These are phyloP conservation scores for Protodeltote pygarga DNA, from an alignment of 2,888 invertebrate genomes.

Conservation along the genomic window DNA sequence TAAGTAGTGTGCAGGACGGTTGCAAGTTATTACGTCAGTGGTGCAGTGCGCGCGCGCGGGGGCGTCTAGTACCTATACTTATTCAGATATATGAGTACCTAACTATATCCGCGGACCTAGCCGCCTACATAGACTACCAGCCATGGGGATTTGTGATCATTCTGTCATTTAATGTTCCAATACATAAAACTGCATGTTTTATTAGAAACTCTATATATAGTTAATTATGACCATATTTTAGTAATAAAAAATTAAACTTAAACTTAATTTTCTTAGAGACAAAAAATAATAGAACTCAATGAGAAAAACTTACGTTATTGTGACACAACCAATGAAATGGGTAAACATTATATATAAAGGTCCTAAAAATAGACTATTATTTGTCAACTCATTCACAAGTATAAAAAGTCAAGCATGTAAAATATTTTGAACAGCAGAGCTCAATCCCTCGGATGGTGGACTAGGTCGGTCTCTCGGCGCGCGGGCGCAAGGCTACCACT, in stretches of 20 bases:
- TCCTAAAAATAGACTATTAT: slow-evolving; percentile 25
- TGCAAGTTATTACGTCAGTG: slow-evolving; percentile 67
- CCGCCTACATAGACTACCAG: slow-evolving; percentile 54
- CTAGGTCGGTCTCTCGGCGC: slow-evolving; percentile 62
- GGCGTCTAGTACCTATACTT: slow-evolving; percentile 49
- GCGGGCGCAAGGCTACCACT: slow-evolving; percentile 72
- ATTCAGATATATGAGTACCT: too few species aligned
- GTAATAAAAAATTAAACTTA: slow-evolving; percentile 1
- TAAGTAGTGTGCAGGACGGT: slow-evolving; percentile 59
- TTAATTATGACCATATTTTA: slow-evolving; percentile 1
- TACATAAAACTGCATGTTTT: slow-evolving; percentile 28
- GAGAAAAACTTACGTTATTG: too few species aligned
- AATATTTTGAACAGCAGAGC: slow-evolving; percentile 32
- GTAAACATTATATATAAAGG: slow-evolving; percentile 14
- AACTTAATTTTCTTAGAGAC: slow-evolving; percentile 8
- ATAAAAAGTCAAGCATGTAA: slow-evolving; percentile 15
- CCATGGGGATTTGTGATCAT: slow-evolving; percentile 44
- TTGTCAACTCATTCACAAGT: neutral
- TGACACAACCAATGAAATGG: slow-evolving; percentile 25
- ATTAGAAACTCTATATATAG: slow-evolving; percentile 7
- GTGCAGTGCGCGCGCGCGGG: slow-evolving; percentile 54
- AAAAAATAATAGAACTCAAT: neutral
- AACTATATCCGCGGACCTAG: slow-evolving; percentile 27
- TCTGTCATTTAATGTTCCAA: slow-evolving; percentile 31
- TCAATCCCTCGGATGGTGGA: slow-evolving; percentile 58